Evolutionary conservation across 2,797 vertebrate species (phyloP).

Genomic region (Neopelma chrysocephalum): DNA sequence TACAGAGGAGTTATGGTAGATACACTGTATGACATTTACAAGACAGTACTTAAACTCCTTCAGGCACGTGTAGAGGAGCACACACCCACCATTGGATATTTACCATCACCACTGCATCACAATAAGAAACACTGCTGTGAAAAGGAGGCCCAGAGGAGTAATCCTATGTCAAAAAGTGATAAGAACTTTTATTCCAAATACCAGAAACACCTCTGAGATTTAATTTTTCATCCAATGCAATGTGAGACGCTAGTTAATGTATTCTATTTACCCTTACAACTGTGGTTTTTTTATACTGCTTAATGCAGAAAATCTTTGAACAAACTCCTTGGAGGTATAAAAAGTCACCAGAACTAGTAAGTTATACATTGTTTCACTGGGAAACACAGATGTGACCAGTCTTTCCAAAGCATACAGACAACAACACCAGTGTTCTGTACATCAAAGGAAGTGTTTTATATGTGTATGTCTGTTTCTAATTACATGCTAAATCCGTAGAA

Average conservation of each 20-base stretch:
- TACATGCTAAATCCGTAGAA: background rate
- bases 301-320: constrained; percentile 7
- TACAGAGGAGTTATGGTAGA: background rate
- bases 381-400: background rate
- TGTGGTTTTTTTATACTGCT: background rate
- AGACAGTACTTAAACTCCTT: background rate
- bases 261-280: background rate
- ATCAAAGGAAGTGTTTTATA: background rate
- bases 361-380: background rate
- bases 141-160: constrained; percentile 29
- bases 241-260: background rate
- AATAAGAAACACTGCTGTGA: background rate
- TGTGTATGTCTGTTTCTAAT: background rate
- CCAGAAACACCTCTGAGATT: constrained; percentile 19
- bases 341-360: constrained; percentile 18
- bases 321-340: background rate
- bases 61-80: background rate
- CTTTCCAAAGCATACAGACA: background rate
- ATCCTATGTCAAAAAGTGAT: constrained; percentile 21
- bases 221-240: background rate
- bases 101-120: background rate
- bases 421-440: background rate
- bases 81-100: background rate
- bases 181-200: constrained; percentile 32
- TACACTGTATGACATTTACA: background rate